A percentile compares a stretch with the other conserved stretches of the same genome.
Evolutionary conservation across 2,888 invertebrate species (phyloP).

Genomic region (Epistrophella euchroma): DNA sequence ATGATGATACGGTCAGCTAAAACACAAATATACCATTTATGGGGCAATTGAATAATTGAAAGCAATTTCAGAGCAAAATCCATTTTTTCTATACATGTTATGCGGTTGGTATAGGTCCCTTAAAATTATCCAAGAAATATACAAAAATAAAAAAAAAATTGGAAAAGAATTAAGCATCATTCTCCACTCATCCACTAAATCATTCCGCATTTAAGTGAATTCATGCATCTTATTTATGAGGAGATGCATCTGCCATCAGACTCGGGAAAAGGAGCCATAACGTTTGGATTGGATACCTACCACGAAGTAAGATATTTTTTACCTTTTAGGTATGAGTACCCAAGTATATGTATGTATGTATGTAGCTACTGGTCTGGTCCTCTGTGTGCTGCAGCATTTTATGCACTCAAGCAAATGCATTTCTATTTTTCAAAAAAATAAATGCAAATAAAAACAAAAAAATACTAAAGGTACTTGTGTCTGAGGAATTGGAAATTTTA

Average conservation of each 20-base stretch:
- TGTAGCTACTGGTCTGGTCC: not conserved
- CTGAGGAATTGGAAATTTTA: conserved; percentile 64
- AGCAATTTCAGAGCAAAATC: not conserved
- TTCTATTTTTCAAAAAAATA: conserved; percentile 20
- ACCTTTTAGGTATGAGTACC: conserved; percentile 35
- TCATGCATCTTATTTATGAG: conserved; percentile 71
- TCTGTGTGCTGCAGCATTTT: conserved; percentile 30
- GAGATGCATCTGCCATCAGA: conserved; percentile 61
- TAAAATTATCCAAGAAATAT: not conserved
- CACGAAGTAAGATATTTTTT: conserved; percentile 45
- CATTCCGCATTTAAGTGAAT: conserved; percentile 71
- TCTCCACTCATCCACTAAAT: conserved; percentile 72
- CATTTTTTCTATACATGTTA: not conserved
- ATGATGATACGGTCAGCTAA: conserved; percentile 9
- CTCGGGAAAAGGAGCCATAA: conserved; percentile 6
- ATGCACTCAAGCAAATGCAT: conserved; percentile 57
- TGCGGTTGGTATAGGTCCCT: not conserved
- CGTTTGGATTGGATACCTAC: conserved; percentile 42
- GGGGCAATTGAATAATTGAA: conserved; percentile 22
- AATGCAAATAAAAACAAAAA: not conserved
- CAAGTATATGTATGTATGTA: no score
- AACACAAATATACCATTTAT: conserved; percentile 6
- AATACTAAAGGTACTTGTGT: conserved; percentile 33
- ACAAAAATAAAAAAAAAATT: conserved; percentile 16
- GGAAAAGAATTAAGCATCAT: conserved; percentile 47